Evolutionary conservation across 2,888 invertebrate species (phyloP), one percentile per base, ranked within the genome.

Genomic region (Taphrorychus bicolor): DNA sequence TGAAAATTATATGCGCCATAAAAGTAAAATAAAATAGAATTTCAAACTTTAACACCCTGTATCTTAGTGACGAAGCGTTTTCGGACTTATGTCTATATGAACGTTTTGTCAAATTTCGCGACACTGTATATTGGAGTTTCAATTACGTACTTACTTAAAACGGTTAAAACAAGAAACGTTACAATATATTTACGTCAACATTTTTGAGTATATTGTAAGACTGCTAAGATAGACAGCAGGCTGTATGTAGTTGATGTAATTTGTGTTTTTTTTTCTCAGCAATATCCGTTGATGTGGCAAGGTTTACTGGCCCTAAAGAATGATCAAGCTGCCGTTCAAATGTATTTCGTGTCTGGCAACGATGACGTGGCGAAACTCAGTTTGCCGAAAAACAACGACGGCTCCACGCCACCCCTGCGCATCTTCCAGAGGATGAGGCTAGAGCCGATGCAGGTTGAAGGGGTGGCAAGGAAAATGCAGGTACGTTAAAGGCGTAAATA

Each of bases 271-370:
- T 24, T 56, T n/a, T n/a, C n/a, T n/a, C n/a, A 96, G 89, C 90
- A 94, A 66, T 97, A 97, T 83, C 97, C 97, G 7, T 92, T 97
- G 51, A 94, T 97, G 92, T 98, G 98, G 98, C 97, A 97, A 84
- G 97, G 98, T 0, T 84, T 95, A 69, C 83, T 98, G 73, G 97
- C 95, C 0, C 85, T 98, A 73, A 98, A 98, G 85, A 98, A 96
- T 82, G 98, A 98, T 84, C 93, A 94, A 76, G 97, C 97, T 4
- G 94, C 95, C 22, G 98, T 98, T 51, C 98, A 98, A 85, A 98
- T 98, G 98, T 97, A 98, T 85, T 97, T 95, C 83, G 95, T 98
- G 71, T 94, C 94, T 77, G 98, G 98, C 64, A 97, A 94, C 85
- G 92, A 93, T 7, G 87, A 87, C 75, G 93, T 98, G 70, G 97